Base-by-base conservation (phyloP, 2,113 vertebrate species). In the Collichthys lucidus region DNA sequence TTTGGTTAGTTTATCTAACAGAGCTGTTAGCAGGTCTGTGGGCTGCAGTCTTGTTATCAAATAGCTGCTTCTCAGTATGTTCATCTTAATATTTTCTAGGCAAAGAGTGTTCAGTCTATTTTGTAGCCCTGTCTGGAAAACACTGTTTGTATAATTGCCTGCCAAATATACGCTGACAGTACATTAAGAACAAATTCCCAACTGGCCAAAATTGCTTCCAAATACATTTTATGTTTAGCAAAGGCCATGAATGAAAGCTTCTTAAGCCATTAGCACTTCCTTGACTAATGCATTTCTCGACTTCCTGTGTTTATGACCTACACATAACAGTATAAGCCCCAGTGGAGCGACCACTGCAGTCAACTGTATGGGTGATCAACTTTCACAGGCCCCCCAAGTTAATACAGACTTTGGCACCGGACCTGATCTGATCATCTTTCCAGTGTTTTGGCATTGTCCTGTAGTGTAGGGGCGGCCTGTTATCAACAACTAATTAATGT, bases 401-500 rank as follows among this genome's bases (percentile, higher is more conserved):
- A 50, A 77, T 12, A 65, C 66, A 52, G 35, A 26, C 77, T 73
- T 75, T 85, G 83, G 82, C 70, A 62, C 11, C 17, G 31, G 26
- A 59, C 44, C 59, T 2, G 62, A 75, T 80, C 65, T 68, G 14
- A 22, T 66, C 70, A 69, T 85, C 72, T 70, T 76, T 77, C 29
- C 80, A 57, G 15, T 55, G 47, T 91, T 92, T 84, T 81, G 80
- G 73, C 80, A 59, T 73, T 70, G 59, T 85, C 68, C 75, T 11
- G n/a, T 60, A 22, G 76, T 69, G 79, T 53, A 62, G 55, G 72
- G 31, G 60, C 78, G 44, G 5, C 31, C 83, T 63, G 61, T 90
- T 91, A 93, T 93, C 85, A 91, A 79, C 90, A 87, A 77, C 85
- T 90, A 90, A 94, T 94, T 93, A 93, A 84, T 44, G 77, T 57